These are phyloP conservation scores for Metopolophium dirhodum DNA, from an alignment of 1,140 invertebrate genomes.

Conservation along the genomic window DNA sequence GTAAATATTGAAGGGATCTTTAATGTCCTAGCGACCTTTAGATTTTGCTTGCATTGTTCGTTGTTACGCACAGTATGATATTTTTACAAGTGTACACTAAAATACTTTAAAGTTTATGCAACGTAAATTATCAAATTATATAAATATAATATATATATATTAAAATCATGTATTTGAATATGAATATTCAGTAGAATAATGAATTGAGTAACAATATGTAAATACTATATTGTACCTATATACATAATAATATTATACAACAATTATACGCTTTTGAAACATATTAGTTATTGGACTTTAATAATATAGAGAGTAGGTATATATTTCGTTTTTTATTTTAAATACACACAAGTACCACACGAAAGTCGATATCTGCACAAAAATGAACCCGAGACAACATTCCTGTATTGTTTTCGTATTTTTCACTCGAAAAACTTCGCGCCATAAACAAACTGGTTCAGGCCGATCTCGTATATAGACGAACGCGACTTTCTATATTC, in stretches of 20 bases:
- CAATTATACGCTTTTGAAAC: background rate
- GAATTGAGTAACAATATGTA: background rate
- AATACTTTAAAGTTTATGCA: background rate
- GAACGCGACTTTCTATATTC: constrained; percentile 35
- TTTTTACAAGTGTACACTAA: background rate
- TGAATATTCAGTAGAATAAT: background rate
- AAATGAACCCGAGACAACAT: background rate
- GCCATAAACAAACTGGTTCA: constrained; percentile 36
- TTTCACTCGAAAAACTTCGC: constrained; percentile 28
- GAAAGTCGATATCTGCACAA: constrained; percentile 23
- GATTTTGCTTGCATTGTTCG: background rate
- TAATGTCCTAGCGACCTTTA: constrained; percentile 8
- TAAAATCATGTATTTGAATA: background rate
- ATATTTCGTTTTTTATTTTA: background rate
- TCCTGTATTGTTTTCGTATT: constrained; percentile 19
- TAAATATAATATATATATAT: background rate
- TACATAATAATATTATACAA: background rate
- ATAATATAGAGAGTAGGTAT: background rate
- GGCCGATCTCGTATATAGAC: background rate
- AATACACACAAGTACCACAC: background rate
- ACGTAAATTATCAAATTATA: background rate
- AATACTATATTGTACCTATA: background rate
- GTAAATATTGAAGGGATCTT: background rate
- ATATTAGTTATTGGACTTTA: background rate
- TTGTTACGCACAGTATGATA: background rate